A percentile compares a stretch with the other conserved stretches of the same genome.
Evolutionary conservation across 2,888 invertebrate species (phyloP).

Genomic region (Phragmatobia fuliginosa): DNA sequence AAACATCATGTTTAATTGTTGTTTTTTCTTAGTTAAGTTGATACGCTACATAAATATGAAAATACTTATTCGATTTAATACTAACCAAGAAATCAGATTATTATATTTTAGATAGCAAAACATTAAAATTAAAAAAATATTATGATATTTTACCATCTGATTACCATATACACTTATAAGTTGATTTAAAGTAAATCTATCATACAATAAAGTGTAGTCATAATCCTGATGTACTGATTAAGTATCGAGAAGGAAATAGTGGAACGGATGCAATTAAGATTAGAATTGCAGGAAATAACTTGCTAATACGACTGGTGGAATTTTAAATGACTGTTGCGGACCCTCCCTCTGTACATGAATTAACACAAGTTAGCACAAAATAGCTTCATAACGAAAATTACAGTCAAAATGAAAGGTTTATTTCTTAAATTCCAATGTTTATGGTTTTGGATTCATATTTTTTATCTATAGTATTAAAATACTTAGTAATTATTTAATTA

Average conservation of each 20-base stretch:
- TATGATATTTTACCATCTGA: neutral
- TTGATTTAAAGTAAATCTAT: constrained; percentile 2
- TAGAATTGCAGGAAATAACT: constrained; percentile 53
- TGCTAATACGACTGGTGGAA: constrained; percentile 33
- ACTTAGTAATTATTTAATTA: too few relatives aligned
- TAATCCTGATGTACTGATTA: constrained; percentile 18
- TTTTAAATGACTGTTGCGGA: constrained; percentile 24
- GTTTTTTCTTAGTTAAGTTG: too few relatives aligned
- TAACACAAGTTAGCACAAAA: neutral
- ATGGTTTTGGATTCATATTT: too few relatives aligned
- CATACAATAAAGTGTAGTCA: constrained; percentile 31
- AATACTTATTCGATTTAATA: neutral
- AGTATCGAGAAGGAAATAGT: constrained; percentile 38
- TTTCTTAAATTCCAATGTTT: neutral
- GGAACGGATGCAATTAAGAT: constrained; percentile 53
- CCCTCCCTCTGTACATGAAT: neutral
- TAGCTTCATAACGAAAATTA: neutral
- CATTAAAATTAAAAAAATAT: neutral
- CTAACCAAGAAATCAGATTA: neutral
- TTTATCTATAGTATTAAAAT: too few relatives aligned
- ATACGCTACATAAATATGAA: too few relatives aligned
- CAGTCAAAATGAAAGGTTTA: neutral
- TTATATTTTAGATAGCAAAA: neutral
- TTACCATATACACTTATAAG: neutral
- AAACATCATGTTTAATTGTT: too few relatives aligned